Conservation (phyloP, 2,888 invertebrate genomes). For the Euplexia lucipara region DNA sequence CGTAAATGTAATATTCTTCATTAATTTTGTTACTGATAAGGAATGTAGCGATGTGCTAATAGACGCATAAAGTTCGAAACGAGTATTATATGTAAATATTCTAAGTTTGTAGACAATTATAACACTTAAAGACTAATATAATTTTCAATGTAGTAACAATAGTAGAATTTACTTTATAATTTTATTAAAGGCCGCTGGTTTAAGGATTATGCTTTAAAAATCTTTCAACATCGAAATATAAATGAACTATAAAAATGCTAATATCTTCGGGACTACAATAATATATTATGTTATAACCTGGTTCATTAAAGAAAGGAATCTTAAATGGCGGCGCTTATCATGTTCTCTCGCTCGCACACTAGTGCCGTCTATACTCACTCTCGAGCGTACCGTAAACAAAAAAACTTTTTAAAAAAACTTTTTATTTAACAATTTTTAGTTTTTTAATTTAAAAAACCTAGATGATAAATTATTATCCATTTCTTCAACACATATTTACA, state of each 20-base stretch:
- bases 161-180: slow-evolving; percentile 46
- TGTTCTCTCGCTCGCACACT: no score
- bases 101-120: slow-evolving; percentile 40
- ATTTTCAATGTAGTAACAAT: slow-evolving; percentile 51
- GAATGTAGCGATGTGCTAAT: slow-evolving; percentile 37
- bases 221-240: slow-evolving; percentile 1
- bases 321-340: no score
- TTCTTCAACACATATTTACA: no score
- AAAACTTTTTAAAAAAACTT: no score
- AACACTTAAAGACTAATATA: slow-evolving; percentile 65
- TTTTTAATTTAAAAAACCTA: no score
- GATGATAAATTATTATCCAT: no score
- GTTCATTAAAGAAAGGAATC: no score
- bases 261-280: not conserved
- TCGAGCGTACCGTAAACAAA: no score
- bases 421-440: no score
- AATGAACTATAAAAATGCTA: not conserved
- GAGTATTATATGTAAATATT: slow-evolving; percentile 56
- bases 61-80: slow-evolving; percentile 19
- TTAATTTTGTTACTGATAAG: slow-evolving; percentile 19
- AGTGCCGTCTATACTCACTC: no score
- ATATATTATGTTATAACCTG: no score
- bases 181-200: slow-evolving; percentile 36
- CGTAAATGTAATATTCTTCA: slow-evolving; percentile 13
- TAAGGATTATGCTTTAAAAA: slow-evolving; percentile 11